These are phyloP conservation scores for Brachyhypopomus occidentalis DNA, from an alignment of 2,113 vertebrate species.

Conservation along the genomic window DNA sequence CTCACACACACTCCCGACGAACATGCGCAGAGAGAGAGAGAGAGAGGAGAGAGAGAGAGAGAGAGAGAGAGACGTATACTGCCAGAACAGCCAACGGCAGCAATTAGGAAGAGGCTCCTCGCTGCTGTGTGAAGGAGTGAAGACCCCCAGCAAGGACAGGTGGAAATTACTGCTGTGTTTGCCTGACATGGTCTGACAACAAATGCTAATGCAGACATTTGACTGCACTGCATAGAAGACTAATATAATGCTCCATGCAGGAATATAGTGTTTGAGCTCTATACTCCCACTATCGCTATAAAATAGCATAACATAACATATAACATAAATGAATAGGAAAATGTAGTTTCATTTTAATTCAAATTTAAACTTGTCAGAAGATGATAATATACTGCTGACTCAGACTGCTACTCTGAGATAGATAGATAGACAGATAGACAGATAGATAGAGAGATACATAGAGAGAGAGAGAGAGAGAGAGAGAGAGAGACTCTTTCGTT, in stretches of 20 bases:
- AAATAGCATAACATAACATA: not conserved
- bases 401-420: not conserved
- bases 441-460: constrained; percentile 6
- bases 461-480: constrained; percentile 3
- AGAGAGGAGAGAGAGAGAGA: not conserved
- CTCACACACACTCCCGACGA: too few relatives aligned
- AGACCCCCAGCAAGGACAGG: constrained; percentile 54
- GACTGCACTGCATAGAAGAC: not conserved
- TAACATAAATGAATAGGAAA: not conserved
- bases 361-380: not conserved
- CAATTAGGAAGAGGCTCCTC: constrained; percentile 80
- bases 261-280: not conserved
- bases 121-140: constrained; percentile 70
- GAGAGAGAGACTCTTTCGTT: constrained; percentile 37
- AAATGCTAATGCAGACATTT: not conserved
- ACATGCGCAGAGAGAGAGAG: too few relatives aligned
- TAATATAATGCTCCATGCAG: not conserved
- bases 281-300: not conserved
- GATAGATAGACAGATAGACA: constrained; percentile 11
- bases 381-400: constrained; percentile 2
- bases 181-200: not conserved
- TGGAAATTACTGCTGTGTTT: constrained; percentile 42
- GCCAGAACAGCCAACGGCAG: constrained; percentile 87
- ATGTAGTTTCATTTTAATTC: not conserved
- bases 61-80: constrained; percentile 69